Conservation (phyloP, 2,888 invertebrate species). For the Tethea ocularis region DNA sequence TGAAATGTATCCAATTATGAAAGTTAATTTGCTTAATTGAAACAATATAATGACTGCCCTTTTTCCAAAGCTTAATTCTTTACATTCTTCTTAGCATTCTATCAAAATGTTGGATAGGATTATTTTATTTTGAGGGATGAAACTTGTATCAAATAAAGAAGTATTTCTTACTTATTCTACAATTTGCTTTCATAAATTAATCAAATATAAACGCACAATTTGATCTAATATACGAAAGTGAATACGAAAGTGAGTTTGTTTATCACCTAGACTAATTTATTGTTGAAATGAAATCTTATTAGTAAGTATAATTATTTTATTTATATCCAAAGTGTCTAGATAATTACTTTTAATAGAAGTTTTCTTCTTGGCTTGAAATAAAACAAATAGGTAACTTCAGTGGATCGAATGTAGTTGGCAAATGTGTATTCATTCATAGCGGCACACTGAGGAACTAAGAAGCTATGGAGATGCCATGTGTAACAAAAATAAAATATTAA, state of each 20-base stretch:
- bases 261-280: too few species aligned
- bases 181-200: too few species aligned
- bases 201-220: too few species aligned
- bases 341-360: constrained; percentile 63
- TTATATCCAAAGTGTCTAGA: constrained; percentile 50
- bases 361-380: constrained; percentile 71
- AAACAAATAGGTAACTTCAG: constrained; percentile 77
- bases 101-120: not conserved
- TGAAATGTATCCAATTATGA: not conserved
- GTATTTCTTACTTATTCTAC: too few species aligned
- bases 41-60: not conserved
- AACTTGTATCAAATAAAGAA: too few species aligned
- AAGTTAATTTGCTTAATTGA: constrained; percentile 3
- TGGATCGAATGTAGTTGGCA: constrained; percentile 76
- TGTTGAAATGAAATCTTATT: too few species aligned
- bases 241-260: too few species aligned
- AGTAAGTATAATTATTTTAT: too few species aligned
- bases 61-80: not conserved
- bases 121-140: too few species aligned
- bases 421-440: constrained; percentile 82
- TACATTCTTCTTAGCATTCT: constrained; percentile 37
- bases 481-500: too few species aligned
- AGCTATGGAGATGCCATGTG: constrained; percentile 53
- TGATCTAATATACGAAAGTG: too few species aligned
- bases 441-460: constrained; percentile 46